Evolutionary conservation across 2,888 invertebrate species (phyloP), one percentile per base, ranked within the genome.

Genomic region (Drosophila limbata): DNA sequence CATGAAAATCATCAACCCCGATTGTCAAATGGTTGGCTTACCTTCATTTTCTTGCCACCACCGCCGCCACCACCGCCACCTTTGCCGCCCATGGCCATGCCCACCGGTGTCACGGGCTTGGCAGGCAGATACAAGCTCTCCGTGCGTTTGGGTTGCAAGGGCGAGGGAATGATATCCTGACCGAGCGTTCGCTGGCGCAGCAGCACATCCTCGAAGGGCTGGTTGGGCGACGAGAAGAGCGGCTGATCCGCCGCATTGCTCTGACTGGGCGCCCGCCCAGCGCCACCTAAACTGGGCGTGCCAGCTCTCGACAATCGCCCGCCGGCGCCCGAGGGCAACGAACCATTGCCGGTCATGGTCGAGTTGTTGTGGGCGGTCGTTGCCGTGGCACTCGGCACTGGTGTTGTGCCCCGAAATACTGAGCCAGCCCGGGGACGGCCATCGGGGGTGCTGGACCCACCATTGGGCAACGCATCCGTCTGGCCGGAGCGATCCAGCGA

Each of bases 131-230:
- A 97, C 86, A 98, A 94, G 92, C 97, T 97, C 93, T 98, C 98
- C 75, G 97, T 97, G 90, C 98, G 95, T 93, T 98, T 97, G 67
- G 97, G 97, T 92, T 97, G 97, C 89, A 96, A 96, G 68, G 95
- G 95, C 82, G 97, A 97, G 72, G 97, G 97, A 89, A 97, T 95
- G 92, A 97, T 97, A 91, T 97, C 97, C 93, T 97, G 97, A 71
- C 97, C 97, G 64, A 97, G 94, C 79, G 94, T 95, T 87, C 96
- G 94, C 92, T 97, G 96, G 90, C 96, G 94, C 88, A 97, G 91
- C 71, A 97, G 94, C 59, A 96, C 95, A 61, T 97, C 97, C 92
- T 97, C 97, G 92, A 97, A 97, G 42, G 96, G 96, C 79, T 94
- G 95, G 87, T 92, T 92, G 65, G 92, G 91, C 57, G 90, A 84